Evolutionary conservation across 92 coral and sea anemone genomes (phyloP), one percentile per base, ranked within the genome.

Genomic region (Zoanthus sansibaricus): DNA sequence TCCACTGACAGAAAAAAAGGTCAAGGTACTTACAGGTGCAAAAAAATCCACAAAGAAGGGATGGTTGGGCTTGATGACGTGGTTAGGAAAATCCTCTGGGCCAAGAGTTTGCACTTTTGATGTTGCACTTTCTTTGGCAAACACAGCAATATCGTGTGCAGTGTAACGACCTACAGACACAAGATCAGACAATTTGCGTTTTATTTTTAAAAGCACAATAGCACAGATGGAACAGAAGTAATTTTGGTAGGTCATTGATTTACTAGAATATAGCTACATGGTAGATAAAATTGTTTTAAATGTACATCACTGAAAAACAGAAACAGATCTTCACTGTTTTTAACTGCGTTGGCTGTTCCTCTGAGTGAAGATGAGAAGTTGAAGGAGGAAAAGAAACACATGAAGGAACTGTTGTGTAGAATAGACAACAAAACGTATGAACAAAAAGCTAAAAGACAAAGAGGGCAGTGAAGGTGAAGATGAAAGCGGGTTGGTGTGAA

Each of bases 31-130:
- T 92, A 97, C 99, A 64, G 99, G 99, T 15, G 99, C 99, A 92
- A 97, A 97, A 80, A 97, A 97, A 67, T 97, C 99, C 17, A 97
- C 98, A 84, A 97, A 97, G 92, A 95, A 97, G 13, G 96, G 98
- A 32, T 88, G 94, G 33, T 93, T 87, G 16, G 97, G 94, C 14
- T 90, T 80, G 14, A 94, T 89, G 16, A 97, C 94, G 69, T 91
- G 94, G 31, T 69, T 82, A 9, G 99, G 99, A 77, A 97, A 97
- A 78, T 94, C 98, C 8, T 97, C 99, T 20, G 99, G 99, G 15
- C 96, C 98, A 11, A 97, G 91, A 6, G 99, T 93, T 61, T 91
- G 95, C 16, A 97, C 99, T 42, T 89, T 95, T 21, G 99, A 95
- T 4, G 96, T 76, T 0, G 97, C 96, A 82, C 98, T 93, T 69